These are phyloP conservation scores for Omphaloscelis lunosa DNA, from an alignment of 2,888 invertebrate genomes.

Conservation along the genomic window DNA sequence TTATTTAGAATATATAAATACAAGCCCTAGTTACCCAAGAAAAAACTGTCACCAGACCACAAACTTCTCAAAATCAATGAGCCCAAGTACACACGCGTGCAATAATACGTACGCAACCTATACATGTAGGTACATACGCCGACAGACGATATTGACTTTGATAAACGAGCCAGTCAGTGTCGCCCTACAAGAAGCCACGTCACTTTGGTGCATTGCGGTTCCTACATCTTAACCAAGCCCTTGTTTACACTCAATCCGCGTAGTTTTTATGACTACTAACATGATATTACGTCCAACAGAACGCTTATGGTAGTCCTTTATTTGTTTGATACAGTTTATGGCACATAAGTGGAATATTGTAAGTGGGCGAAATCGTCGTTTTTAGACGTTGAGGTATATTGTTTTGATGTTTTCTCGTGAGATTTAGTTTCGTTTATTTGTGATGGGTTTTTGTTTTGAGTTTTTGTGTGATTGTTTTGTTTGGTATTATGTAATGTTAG, in stretches of 20 bases:
- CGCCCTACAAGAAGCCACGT: conserved; percentile 88
- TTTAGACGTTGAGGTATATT: conserved; percentile 67
- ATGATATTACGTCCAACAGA: conserved; percentile 81
- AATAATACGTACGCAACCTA: conserved; percentile 80
- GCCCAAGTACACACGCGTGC: conserved; percentile 64
- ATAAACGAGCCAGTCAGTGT: conserved; percentile 88
- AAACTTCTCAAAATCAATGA: conserved; percentile 64
- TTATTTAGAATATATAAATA: not conserved
- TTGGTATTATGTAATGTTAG: not conserved
- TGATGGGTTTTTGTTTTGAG: conserved; percentile 42
- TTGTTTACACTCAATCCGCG: conserved; percentile 86
- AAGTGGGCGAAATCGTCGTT: conserved; percentile 73
- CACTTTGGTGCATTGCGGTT: conserved; percentile 90
- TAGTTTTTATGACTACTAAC: conserved; percentile 88
- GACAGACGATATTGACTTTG: conserved; percentile 90
- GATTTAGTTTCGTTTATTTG: conserved; percentile 62
- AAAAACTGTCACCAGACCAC: conserved; percentile 36
- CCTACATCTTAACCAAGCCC: conserved; percentile 83
- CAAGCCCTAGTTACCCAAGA: not conserved
- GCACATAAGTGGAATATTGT: conserved; percentile 80
- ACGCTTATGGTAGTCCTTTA: conserved; percentile 83
- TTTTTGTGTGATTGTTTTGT: conserved; percentile 19
- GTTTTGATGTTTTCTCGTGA: conserved; percentile 62
- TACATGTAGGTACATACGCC: conserved; percentile 80
- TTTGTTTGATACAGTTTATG: conserved; percentile 85